Percentiles rank a stretch among this genome's conserved stretches.
Conservation (phyloP, 1,140 invertebrate species). For the Wiebesia pumilae region DNA sequence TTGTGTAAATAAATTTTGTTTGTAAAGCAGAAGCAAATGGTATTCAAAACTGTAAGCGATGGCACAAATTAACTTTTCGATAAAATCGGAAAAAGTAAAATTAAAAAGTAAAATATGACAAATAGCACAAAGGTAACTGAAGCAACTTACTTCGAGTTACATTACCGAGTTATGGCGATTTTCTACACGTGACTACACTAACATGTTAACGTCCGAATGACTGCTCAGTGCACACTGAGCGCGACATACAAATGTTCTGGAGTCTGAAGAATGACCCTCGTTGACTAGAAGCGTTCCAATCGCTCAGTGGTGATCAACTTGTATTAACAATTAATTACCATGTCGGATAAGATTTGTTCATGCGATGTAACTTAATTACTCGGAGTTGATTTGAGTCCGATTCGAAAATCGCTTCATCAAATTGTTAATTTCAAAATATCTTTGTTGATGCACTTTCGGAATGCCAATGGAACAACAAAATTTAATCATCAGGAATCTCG, state of each 20-base stretch:
- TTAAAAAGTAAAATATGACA: neutral
- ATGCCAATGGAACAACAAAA: no score
- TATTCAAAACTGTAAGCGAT: no score
- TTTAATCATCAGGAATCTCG: neutral
- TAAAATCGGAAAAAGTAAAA: neutral
- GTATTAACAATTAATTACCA: neutral
- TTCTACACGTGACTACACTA: neutral
- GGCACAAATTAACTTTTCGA: neutral
- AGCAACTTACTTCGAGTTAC: conserved; percentile 60
- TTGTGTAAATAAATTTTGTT: no score
- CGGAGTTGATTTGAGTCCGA: no score
- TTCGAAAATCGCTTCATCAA: no score
- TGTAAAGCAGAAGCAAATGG: no score
- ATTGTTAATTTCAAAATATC: no score
- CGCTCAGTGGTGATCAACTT: conserved; percentile 45
- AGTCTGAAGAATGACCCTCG: neutral
- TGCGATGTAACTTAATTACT: neutral
- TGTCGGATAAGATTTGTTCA: neutral
- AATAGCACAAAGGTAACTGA: conserved; percentile 52
- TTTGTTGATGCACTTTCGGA: no score
- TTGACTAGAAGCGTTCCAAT: neutral
- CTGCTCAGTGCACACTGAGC: neutral
- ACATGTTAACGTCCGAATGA: neutral
- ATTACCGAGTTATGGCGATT: neutral
- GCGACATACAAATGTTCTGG: neutral